Conservation (phyloP, 1,140 invertebrate species). For the Euschistus heros region DNA sequence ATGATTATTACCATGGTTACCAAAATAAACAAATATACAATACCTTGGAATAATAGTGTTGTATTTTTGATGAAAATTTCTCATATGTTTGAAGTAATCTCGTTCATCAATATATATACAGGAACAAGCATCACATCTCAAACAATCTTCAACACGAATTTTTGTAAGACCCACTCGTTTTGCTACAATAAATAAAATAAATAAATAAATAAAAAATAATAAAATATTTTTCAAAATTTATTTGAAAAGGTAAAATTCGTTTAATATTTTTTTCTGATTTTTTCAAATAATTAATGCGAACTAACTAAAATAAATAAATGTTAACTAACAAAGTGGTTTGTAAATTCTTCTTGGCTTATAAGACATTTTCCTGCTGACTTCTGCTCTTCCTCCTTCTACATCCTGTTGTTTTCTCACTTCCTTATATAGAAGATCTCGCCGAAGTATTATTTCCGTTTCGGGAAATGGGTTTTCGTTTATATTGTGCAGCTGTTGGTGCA, state of each 20-base stretch:
- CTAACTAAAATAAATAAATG: neutral
- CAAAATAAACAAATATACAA: too few relatives aligned
- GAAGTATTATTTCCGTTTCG: slow-evolving; percentile 15
- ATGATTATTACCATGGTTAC: too few relatives aligned
- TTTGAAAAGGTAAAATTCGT: too few relatives aligned
- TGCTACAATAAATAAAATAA: slow-evolving; percentile 27
- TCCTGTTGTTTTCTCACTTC: slow-evolving; percentile 44
- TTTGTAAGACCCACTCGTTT: slow-evolving; percentile 32
- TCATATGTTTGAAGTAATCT: slow-evolving; percentile 34
- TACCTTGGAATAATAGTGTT: slow-evolving; percentile 25
- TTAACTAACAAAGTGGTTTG: slow-evolving; percentile 19
- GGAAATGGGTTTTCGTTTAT: slow-evolving; percentile 1
- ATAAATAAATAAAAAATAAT: slow-evolving; percentile 19
- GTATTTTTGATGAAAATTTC: slow-evolving; percentile 32
- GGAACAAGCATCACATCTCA: slow-evolving; percentile 34
- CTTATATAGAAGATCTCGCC: slow-evolving; percentile 42
- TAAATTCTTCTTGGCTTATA: slow-evolving; percentile 35
- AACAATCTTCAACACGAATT: slow-evolving; percentile 33
- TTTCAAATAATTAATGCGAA: neutral
- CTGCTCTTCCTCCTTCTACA: slow-evolving; percentile 37
- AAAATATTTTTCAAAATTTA: neutral
- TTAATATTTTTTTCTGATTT: neutral
- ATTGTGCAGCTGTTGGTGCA: slow-evolving; percentile 13
- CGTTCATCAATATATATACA: slow-evolving; percentile 34
- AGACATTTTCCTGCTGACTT: slow-evolving; percentile 44